Percentiles rank a stretch among this genome's conserved stretches.
These are phyloP conservation scores for Aeoliscus strigatus DNA, from an alignment of 2,797 vertebrate species.

Conservation along the genomic window DNA sequence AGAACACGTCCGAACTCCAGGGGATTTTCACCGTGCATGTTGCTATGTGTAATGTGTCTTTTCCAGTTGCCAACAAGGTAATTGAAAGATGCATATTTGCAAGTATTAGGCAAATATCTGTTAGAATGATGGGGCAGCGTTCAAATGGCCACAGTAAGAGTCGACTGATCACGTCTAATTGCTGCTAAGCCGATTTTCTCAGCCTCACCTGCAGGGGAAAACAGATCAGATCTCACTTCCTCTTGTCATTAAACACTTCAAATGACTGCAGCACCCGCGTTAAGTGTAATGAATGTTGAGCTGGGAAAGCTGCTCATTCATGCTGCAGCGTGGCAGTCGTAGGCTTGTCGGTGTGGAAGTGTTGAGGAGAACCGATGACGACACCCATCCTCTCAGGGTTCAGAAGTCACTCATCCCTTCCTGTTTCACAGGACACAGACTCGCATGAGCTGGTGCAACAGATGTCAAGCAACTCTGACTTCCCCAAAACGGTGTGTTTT, in stretches of 20 bases:
- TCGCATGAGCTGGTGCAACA: conserved; percentile 41
- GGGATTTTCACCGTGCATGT: no score
- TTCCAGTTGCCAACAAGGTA: no score
- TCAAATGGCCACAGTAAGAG: conserved; percentile 18
- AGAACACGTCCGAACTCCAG: no score
- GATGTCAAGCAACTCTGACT: conserved; percentile 44
- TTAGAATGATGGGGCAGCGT: conserved; percentile 13
- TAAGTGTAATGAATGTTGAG: conserved; percentile 3
- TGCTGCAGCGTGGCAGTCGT: no score
- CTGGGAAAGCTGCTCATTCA: conserved; percentile 23
- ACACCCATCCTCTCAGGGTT: conserved; percentile 61
- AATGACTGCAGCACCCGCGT: not conserved
- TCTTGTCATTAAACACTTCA: conserved; percentile 6
- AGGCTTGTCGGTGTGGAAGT: conserved; percentile 38
- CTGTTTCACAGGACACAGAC: conserved; percentile 72
- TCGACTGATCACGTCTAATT: conserved; percentile 41
- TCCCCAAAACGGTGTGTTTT: conserved; percentile 41
- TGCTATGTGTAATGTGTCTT: no score
- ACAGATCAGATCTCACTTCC: conserved; percentile 28
- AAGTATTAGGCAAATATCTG: no score
- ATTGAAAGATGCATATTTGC: no score
- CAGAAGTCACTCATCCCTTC: conserved; percentile 71
- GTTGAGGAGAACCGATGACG: conserved; percentile 51
- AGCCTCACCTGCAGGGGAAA: conserved; percentile 36
- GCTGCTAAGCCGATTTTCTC: conserved; percentile 25